phyloP scores from a whole-genome alignment of 2,888 invertebrate genomes.

The Melikaiella ostensackeni region DNA sequence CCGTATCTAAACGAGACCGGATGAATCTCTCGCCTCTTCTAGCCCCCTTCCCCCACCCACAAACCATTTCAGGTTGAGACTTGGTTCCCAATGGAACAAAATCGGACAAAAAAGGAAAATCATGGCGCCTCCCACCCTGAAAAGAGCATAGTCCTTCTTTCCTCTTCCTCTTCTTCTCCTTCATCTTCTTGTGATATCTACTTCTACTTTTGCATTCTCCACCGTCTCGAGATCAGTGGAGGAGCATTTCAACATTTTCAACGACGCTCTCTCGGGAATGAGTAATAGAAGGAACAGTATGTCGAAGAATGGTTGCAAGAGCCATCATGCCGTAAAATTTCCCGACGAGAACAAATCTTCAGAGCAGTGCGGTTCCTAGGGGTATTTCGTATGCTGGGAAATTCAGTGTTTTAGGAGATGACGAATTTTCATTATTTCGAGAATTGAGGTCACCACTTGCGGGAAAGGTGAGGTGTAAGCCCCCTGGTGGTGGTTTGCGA shows the following conservation, averaged over 20 bases:
- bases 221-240: conserved; percentile 21
- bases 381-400: conserved; percentile 2
- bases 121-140: background rate
- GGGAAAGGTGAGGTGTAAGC: background rate
- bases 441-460: background rate
- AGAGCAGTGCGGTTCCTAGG: background rate
- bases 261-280: conserved; percentile 28
- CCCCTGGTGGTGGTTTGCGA: background rate
- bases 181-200: background rate
- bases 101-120: conserved; percentile 29
- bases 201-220: conserved; percentile 18
- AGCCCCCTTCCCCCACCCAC: conserved; percentile 1
- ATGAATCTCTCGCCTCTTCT: conserved; percentile 54
- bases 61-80: conserved; percentile 24
- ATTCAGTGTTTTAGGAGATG: conserved; percentile 15
- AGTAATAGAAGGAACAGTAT: conserved; percentile 25
- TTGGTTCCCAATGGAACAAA: conserved; percentile 39
- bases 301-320: conserved; percentile 36
- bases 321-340: conserved; percentile 27
- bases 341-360: conserved; percentile 18
- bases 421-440: conserved; percentile 14
- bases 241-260: conserved; percentile 17
- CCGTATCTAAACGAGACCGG: conserved; percentile 67
- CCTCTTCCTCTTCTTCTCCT: background rate
- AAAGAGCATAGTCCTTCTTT: background rate